phyloP scores from a whole-genome alignment of 1,140 invertebrate species.

The Pseudachorutes palmiensis region DNA sequence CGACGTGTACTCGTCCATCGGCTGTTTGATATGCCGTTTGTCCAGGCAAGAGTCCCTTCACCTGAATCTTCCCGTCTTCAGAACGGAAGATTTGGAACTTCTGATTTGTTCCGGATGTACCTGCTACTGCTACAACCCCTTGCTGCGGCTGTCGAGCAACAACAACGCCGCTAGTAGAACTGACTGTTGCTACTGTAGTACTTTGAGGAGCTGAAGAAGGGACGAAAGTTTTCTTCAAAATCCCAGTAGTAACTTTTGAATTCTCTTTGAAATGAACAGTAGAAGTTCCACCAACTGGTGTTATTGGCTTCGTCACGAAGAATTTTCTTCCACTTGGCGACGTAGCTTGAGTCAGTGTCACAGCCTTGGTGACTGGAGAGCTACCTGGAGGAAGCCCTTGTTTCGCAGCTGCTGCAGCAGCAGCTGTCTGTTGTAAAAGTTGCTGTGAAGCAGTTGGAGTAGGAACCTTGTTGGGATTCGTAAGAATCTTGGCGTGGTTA shows the following conservation, averaged over 20 bases:
- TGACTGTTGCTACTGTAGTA: background rate
- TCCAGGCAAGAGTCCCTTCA: slow-evolving; percentile 81
- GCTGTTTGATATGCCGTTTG: slow-evolving; percentile 87
- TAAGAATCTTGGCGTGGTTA: slow-evolving; percentile 38
- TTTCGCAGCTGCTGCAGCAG: slow-evolving; percentile 16
- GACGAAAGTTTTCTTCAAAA: background rate
- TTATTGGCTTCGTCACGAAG: slow-evolving; percentile 8
- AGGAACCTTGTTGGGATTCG: slow-evolving; percentile 45
- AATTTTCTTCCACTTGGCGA: slow-evolving; percentile 14
- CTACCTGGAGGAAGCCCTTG: slow-evolving; percentile 4
- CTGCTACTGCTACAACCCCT: slow-evolving; percentile 10
- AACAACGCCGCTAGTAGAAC: background rate
- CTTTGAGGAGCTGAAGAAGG: background rate
- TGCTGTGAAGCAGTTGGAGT: slow-evolving; percentile 50
- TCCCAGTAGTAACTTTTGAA: slow-evolving; percentile 1
- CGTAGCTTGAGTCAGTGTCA: background rate
- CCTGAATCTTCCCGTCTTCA: slow-evolving; percentile 82
- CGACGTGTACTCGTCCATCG: slow-evolving; percentile 83
- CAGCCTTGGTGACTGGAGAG: slow-evolving; percentile 3
- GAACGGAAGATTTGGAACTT: slow-evolving; percentile 83
- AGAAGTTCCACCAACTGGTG: no score
- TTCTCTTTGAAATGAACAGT: background rate
- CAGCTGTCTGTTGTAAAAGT: slow-evolving; percentile 46
- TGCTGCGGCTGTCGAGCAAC: background rate
- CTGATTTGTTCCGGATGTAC: slow-evolving; percentile 54